phyloP scores from a whole-genome alignment of 2,888 invertebrate genomes.

The Tanypteryx hageni region DNA sequence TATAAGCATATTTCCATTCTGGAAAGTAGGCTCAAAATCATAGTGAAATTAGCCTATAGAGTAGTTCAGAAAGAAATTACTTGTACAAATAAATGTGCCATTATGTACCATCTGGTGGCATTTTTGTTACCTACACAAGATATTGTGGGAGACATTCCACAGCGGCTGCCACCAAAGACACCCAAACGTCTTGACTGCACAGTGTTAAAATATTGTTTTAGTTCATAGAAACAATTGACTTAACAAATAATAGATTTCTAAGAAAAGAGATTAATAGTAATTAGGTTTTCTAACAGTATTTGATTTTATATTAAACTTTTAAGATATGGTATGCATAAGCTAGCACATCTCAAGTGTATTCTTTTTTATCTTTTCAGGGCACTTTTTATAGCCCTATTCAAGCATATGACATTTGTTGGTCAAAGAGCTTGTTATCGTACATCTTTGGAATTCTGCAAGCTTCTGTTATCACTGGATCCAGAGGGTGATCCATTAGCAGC shows the following conservation, averaged over 20 bases:
- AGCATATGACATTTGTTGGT: constrained; percentile 87
- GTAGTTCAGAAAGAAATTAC: background rate
- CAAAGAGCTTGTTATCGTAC: constrained; percentile 90
- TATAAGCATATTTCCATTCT: background rate
- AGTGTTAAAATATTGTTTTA: too few relatives aligned
- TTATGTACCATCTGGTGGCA: too few relatives aligned
- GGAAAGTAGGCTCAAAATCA: background rate
- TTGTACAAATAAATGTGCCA: too few relatives aligned
- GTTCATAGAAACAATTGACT: too few relatives aligned
- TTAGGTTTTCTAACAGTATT: too few relatives aligned
- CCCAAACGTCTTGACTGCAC: too few relatives aligned
- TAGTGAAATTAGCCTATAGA: background rate
- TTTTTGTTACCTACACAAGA: too few relatives aligned
- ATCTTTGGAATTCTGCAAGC: constrained; percentile 91
- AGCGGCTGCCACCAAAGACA: too few relatives aligned
- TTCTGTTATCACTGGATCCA: constrained; percentile 87
- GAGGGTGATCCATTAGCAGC: constrained; percentile 87
- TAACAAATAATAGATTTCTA: too few relatives aligned
- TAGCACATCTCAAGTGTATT: constrained; percentile 38
- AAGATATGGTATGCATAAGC: background rate
- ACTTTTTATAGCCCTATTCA: constrained; percentile 88
- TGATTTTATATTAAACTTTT: constrained; percentile 32
- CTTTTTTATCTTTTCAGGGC: constrained; percentile 77
- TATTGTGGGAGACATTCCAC: too few relatives aligned
- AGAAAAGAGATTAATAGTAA: too few relatives aligned